Evolutionary conservation across 2,797 vertebrate species (phyloP).

Genomic region (Hoplostethus atlanticus): DNA sequence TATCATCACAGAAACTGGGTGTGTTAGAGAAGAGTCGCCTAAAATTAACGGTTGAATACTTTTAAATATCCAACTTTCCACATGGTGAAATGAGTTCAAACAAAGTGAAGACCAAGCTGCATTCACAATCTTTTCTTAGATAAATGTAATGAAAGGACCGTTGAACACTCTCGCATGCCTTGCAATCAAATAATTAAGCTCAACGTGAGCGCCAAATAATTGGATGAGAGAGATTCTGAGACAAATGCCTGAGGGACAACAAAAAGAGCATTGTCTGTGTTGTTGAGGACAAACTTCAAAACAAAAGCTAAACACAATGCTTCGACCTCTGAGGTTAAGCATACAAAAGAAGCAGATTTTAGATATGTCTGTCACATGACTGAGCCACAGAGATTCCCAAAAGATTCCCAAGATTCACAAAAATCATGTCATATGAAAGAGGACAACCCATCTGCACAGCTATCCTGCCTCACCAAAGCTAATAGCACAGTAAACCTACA

Average conservation of each 20-base stretch:
- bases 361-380: conserved; percentile 52
- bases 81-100: conserved; percentile 25
- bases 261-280: conserved; percentile 75
- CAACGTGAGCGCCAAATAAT: conserved; percentile 65
- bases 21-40: neutral
- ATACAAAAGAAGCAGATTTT: conserved; percentile 70
- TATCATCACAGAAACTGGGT: neutral
- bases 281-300: conserved; percentile 69
- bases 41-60: neutral
- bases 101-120: conserved; percentile 6
- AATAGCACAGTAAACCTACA: neutral
- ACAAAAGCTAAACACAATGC: conserved; percentile 78
- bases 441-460: conserved; percentile 36
- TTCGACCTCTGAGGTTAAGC: conserved; percentile 71
- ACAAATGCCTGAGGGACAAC: conserved; percentile 60
- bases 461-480: neutral
- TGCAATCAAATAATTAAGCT: conserved; percentile 59
- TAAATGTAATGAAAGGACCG: conserved; percentile 58
- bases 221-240: conserved; percentile 61
- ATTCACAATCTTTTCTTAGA: conserved; percentile 42
- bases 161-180: conserved; percentile 40
- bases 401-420: conserved; percentile 10
- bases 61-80: neutral
- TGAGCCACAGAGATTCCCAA: conserved; percentile 42
- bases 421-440: conserved; percentile 34